phyloP scores from a whole-genome alignment of 2,888 invertebrate genomes.

The Selenia dentaria region DNA sequence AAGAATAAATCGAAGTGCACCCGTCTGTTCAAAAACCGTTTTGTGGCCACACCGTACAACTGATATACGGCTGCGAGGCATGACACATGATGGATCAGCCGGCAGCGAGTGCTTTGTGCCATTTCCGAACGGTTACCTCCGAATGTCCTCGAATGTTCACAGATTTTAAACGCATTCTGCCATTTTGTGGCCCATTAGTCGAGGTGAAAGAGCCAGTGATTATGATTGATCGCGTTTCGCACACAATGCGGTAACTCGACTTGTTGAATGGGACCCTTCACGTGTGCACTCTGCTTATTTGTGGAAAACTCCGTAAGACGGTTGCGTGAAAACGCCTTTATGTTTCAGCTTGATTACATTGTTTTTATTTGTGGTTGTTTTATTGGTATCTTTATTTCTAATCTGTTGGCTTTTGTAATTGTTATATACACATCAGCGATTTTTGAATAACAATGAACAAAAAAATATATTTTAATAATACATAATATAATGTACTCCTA shows the following conservation, averaged over 20 bases:
- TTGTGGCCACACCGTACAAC: conserved; percentile 16
- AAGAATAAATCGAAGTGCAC: conserved; percentile 20
- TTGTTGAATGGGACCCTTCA: conserved; percentile 75
- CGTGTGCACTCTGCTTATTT: conserved; percentile 68
- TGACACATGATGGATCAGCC: conserved; percentile 78
- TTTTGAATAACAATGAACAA: no score
- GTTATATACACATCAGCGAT: no score
- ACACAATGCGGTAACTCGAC: conserved; percentile 70
- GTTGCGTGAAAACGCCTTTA: conserved; percentile 37
- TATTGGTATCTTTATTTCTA: no score
- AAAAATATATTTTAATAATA: no score
- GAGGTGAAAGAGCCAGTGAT: conserved; percentile 81
- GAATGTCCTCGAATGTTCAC: conserved; percentile 69
- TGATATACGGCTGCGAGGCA: conserved; percentile 10
- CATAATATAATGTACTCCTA: no score
- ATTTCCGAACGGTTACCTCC: conserved; percentile 79
- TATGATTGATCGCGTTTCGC: conserved; percentile 77
- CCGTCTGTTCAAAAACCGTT: conserved; percentile 30
- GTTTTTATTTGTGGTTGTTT: conserved; percentile 27
- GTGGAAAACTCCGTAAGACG: conserved; percentile 53
- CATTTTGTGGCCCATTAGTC: conserved; percentile 82
- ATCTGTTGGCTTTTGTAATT: no score
- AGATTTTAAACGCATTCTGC: conserved; percentile 80
- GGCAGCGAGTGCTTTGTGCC: conserved; percentile 65
- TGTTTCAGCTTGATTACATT: conserved; percentile 43